A percentile compares a stretch with the other conserved stretches of the same genome.
Evolutionary conservation across 2,797 vertebrate species (phyloP).

Genomic region (Phyllotis vaccarum): DNA sequence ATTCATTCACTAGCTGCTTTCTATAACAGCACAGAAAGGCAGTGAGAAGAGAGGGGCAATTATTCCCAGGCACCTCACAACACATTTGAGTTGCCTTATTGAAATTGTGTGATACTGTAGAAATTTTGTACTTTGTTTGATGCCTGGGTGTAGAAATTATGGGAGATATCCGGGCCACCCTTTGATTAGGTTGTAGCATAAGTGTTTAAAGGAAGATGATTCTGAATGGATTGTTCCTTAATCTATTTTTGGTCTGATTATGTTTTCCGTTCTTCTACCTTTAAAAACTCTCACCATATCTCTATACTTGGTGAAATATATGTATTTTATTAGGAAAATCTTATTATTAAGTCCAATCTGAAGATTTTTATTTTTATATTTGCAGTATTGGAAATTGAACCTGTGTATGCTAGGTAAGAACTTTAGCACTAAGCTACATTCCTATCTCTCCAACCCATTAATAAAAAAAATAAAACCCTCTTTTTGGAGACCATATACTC

Average conservation of each 20-base stretch:
- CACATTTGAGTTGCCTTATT: background rate
- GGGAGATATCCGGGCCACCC: background rate
- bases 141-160: background rate
- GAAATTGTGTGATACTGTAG: background rate
- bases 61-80: background rate
- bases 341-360: background rate
- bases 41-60: background rate
- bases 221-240: background rate
- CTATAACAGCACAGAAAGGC: background rate
- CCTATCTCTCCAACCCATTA: background rate
- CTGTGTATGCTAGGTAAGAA: background rate
- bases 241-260: slow-evolving; percentile 9
- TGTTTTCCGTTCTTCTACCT: background rate
- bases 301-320: background rate
- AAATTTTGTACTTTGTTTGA: background rate
- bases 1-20: background rate
- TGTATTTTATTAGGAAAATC: slow-evolving; percentile 14
- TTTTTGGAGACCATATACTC: background rate
- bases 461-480: background rate
- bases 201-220: background rate
- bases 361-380: background rate
- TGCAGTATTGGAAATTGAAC: background rate
- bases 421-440: background rate
- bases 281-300: background rate
- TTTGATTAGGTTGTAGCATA: background rate